phyloP scores from a whole-genome alignment of 1,140 invertebrate species.

The Drosophila pruinosa region DNA sequence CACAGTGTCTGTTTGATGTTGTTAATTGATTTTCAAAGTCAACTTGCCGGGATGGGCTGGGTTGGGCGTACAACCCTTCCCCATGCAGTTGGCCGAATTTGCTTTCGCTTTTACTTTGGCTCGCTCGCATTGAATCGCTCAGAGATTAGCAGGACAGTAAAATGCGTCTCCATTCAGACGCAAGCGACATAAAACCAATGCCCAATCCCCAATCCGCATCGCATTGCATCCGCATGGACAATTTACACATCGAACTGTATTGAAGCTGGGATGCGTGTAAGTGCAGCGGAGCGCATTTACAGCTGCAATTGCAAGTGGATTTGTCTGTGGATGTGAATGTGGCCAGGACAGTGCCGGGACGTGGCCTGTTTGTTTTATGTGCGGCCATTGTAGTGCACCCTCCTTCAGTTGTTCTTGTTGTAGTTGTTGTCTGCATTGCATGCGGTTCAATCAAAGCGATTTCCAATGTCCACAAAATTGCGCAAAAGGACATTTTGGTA shows the following conservation, averaged over 20 bases:
- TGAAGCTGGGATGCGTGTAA: conserved; percentile 57
- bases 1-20: conserved; percentile 80
- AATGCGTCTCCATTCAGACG: conserved; percentile 74
- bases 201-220: conserved; percentile 31
- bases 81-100: conserved; percentile 11
- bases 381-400: conserved; percentile 70
- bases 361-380: conserved; percentile 74
- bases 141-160: conserved; percentile 77
- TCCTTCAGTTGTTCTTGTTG: conserved; percentile 6
- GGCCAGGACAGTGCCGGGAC: conserved; percentile 26
- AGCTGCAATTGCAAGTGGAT: conserved; percentile 77
- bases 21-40: conserved; percentile 83
- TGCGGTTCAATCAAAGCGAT: conserved; percentile 81
- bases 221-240: conserved; percentile 30
- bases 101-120: conserved; percentile 53
- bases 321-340: conserved; percentile 66
- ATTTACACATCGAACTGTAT: conserved; percentile 28
- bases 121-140: conserved; percentile 37
- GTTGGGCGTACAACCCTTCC: conserved; percentile 1
- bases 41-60: conserved; percentile 37
- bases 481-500: conserved; percentile 80
- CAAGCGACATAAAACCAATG: conserved; percentile 80
- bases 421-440: conserved; percentile 54
- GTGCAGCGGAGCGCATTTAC: conserved; percentile 73
- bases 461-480: conserved; percentile 81